Conservation (phyloP, 2,797 vertebrate genomes). For the Coracias cyanogaster region DNA sequence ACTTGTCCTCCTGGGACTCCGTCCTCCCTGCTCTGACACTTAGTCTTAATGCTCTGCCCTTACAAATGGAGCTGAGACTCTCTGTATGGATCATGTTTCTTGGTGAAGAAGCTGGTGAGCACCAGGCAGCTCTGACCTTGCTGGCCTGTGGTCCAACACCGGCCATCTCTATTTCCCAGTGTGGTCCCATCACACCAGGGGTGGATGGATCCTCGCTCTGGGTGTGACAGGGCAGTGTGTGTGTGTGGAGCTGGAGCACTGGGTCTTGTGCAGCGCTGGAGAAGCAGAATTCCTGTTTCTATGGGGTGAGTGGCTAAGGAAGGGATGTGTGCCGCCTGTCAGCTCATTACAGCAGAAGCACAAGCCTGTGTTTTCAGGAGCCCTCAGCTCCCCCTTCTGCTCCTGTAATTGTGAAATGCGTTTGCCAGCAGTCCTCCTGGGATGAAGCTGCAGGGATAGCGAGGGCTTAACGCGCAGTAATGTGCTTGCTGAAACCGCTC, state of each 20-base stretch:
- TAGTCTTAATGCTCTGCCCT: neutral
- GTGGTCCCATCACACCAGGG: fast-evolving
- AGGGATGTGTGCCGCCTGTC: neutral
- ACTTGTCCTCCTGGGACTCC: neutral
- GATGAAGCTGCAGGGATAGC: neutral
- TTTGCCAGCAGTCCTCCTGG: neutral
- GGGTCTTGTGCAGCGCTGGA: neutral
- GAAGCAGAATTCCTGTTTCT: neutral
- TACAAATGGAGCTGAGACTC: neutral
- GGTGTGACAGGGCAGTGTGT: neutral
- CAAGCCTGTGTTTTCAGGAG: neutral
- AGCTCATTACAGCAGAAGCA: neutral
- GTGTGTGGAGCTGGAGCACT: neutral
- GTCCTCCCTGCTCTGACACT: neutral
- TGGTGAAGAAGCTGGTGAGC: neutral
- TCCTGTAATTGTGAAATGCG: neutral
- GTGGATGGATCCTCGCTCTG: fast-evolving
- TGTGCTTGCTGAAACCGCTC: neutral
- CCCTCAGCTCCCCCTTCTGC: neutral
- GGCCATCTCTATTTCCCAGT: fast-evolving
- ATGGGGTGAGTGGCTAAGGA: neutral
- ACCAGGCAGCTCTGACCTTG: neutral
- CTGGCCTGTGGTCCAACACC: neutral
- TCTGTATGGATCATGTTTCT: neutral
- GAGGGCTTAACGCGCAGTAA: neutral